These are phyloP conservation scores for Hypotaenidia okinawae DNA, from an alignment of 2,797 vertebrate genomes.

Conservation along the genomic window DNA sequence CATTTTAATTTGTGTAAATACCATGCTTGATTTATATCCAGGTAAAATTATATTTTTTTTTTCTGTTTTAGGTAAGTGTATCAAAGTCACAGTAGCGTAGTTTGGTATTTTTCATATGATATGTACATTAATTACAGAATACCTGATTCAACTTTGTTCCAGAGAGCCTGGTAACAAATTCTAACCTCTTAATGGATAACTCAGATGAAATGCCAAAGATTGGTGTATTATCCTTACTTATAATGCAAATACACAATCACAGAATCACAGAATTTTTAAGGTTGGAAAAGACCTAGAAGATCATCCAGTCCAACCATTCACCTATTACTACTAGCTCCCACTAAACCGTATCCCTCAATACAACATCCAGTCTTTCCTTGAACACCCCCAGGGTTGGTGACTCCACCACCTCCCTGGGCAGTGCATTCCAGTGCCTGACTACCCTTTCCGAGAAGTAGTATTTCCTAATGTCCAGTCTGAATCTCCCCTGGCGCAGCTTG, in stretches of 20 bases:
- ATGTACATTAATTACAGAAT: background rate
- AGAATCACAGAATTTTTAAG: no score
- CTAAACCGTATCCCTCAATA: no score
- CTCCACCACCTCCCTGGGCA: no score
- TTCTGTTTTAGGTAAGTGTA: background rate
- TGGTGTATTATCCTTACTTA: background rate
- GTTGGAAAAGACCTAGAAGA: no score
- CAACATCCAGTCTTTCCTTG: no score
- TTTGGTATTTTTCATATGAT: background rate
- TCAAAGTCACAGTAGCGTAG: background rate
- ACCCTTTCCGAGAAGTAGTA: no score
- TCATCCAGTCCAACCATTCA: no score
- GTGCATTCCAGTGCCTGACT: no score
- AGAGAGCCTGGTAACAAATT: background rate
- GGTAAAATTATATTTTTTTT: background rate
- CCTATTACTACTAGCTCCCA: no score
- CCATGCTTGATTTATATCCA: background rate
- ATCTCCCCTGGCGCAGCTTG: no score
- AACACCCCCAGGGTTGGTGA: no score
- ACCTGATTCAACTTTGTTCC: background rate
- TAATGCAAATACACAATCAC: background rate
- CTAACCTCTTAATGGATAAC: background rate
- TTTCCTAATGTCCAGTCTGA: no score
- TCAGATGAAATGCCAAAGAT: background rate
- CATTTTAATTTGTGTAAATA: background rate